These are phyloP conservation scores for Platycheirus albimanus DNA, from an alignment of 2,888 invertebrate species.

Conservation along the genomic window DNA sequence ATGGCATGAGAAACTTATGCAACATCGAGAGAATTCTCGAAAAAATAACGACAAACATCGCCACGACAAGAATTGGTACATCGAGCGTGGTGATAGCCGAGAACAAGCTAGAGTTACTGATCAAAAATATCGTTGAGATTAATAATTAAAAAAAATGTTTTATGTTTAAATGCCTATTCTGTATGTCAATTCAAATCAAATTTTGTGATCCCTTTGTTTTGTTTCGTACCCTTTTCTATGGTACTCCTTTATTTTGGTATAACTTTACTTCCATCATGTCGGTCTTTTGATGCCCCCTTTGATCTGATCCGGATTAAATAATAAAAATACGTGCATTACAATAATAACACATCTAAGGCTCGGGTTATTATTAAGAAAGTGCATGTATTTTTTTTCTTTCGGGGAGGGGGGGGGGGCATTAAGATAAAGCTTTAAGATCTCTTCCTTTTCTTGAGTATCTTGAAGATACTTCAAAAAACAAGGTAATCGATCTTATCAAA, in stretches of 20 bases:
- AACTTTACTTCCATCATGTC: background rate
- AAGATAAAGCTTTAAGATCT: too few relatives aligned
- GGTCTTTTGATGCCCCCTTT: too few relatives aligned
- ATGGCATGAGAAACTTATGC: conserved; percentile 80
- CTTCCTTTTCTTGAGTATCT: too few relatives aligned
- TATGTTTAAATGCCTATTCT: background rate
- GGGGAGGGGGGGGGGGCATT: too few relatives aligned
- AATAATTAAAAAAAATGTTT: background rate
- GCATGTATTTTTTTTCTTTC: too few relatives aligned
- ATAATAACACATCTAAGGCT: too few relatives aligned
- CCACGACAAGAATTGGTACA: conserved; percentile 80
- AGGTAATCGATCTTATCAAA: too few relatives aligned
- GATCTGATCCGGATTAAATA: too few relatives aligned
- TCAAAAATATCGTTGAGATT: conserved; percentile 46
- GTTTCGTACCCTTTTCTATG: conserved; percentile 18
- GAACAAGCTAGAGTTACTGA: conserved; percentile 78
- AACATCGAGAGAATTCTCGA: conserved; percentile 78
- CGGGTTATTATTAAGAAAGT: too few relatives aligned
- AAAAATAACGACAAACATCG: conserved; percentile 77
- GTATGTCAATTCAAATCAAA: conserved; percentile 22
- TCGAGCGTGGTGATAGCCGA: conserved; percentile 79
- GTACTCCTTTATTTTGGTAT: conserved; percentile 9
- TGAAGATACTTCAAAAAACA: too few relatives aligned
- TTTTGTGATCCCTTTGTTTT: conserved; percentile 56
- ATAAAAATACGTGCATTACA: too few relatives aligned